These are phyloP conservation scores for Sphaerophoria taeniata DNA, from an alignment of 2,888 invertebrate genomes.

Conservation along the genomic window DNA sequence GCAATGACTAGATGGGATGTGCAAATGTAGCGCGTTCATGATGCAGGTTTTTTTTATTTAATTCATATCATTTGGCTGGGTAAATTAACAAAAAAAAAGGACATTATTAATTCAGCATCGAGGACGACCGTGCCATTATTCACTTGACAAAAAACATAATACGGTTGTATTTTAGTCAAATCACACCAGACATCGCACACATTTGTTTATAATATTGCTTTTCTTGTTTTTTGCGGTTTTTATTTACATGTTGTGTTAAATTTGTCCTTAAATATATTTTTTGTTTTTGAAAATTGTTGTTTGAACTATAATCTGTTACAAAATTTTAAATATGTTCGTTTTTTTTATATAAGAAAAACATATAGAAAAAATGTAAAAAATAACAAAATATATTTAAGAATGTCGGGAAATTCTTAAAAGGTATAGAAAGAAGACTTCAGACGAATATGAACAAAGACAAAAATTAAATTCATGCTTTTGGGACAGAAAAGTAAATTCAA, in stretches of 20 bases:
- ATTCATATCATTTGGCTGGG: constrained; percentile 10
- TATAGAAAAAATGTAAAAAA: too few species aligned
- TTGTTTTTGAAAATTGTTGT: background rate
- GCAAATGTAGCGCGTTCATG: constrained; percentile 19
- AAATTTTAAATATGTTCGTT: too few species aligned
- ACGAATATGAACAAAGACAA: background rate
- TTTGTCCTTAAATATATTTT: background rate
- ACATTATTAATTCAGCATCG: constrained; percentile 16
- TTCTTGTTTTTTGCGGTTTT: constrained; percentile 4
- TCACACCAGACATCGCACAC: constrained; percentile 73
- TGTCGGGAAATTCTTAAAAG: background rate
- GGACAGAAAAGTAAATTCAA: constrained; percentile 37
- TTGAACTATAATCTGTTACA: too few species aligned
- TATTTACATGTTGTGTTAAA: constrained; percentile 35
- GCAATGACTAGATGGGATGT: constrained; percentile 18
- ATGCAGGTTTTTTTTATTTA: constrained; percentile 12
- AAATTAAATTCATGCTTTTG: constrained; percentile 15
- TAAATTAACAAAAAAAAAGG: background rate
- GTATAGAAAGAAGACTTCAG: background rate
- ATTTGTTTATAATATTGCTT: constrained; percentile 51
- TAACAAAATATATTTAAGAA: too few species aligned
- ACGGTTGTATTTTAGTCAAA: constrained; percentile 55
- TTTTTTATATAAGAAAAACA: too few species aligned
- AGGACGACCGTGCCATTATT: constrained; percentile 53
- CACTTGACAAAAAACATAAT: constrained; percentile 28